Evolutionary conservation across 2,797 vertebrate species (phyloP).

Genomic region (Falco novaeseelandiae): DNA sequence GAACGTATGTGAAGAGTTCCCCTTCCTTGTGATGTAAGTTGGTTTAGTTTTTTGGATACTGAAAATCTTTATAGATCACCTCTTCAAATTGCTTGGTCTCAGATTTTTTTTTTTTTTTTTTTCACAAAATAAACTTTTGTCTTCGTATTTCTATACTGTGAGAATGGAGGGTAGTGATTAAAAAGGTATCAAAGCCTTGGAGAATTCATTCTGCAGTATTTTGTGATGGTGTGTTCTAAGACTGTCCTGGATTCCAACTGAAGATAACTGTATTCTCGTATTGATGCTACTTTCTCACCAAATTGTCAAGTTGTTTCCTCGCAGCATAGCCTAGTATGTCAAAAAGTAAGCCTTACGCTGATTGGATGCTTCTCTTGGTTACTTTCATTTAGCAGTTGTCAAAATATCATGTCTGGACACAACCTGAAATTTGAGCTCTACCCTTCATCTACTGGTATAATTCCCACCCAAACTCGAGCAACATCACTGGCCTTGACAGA

Average conservation of each 20-base stretch:
- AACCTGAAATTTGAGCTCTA: neutral
- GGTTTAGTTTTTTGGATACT: neutral
- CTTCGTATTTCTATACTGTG: neutral
- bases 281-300: neutral
- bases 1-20: neutral
- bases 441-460: neutral
- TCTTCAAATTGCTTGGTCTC: neutral
- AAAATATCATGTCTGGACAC: neutral
- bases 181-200: neutral
- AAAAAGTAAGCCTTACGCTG: neutral
- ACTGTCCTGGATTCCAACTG: neutral
- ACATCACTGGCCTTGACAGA: neutral
- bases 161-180: neutral
- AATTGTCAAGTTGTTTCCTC: neutral
- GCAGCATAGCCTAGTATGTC: neutral
- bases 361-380: neutral
- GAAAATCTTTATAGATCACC: rapidly evolving
- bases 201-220: neutral
- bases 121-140: neutral
- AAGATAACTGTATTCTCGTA: neutral
- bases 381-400: neutral
- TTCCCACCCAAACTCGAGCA: neutral
- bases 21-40: neutral
- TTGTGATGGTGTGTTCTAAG: neutral
- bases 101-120: neutral